Base-by-base conservation (phyloP, 2,797 vertebrate species). In the Anas flavirostris region DNA sequence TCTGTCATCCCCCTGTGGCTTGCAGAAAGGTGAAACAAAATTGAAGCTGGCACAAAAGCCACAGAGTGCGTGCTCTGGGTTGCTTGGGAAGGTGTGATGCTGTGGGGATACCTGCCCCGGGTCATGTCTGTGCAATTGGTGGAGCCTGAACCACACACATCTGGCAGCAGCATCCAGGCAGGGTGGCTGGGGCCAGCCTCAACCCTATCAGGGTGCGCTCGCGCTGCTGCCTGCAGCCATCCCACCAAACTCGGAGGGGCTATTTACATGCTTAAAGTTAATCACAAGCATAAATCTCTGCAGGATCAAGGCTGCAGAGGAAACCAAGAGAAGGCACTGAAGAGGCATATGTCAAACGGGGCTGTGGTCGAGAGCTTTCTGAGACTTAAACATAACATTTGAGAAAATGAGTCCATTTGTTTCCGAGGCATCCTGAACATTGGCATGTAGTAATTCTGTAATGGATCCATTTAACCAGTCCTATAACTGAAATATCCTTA, bases 351-450 rank as follows among this genome's bases (percentile, higher is more conserved):
- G 91, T 85, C 88, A 93, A 33, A 83, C 31, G 2, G 50, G 62
- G 25, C 81, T 91, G 72, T 94, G 86, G 91, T 85, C 7, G 1
- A 87, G 78, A 94, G 68, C 83, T 91, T 37, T n/a, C 62, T 68
- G 68, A 94, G 86, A 93, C 81, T 82, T 86, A 82, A 90, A 93
- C 56, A 84, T 86, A 95, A 85, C 86, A 91, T 91, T 91, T 95
- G 83, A 80, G 90, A 82, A 88, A 93, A 94, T 89, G 6, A 88
- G 33, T 94, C 81, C 68, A 94, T 91, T 94, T 94, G 86, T 96
- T 96, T 94, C 78, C 80, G 79, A 56, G 60, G 58, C 79, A 81
- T 83, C 73, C 78, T 83, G 86, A 89, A 82, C 88, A 78, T 26
- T 89, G 92, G 55, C 78, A 81, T 66, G 75, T 55, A 82, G 88